These are phyloP conservation scores for Euproctis similis DNA, from an alignment of 2,888 invertebrate species.

Conservation along the genomic window DNA sequence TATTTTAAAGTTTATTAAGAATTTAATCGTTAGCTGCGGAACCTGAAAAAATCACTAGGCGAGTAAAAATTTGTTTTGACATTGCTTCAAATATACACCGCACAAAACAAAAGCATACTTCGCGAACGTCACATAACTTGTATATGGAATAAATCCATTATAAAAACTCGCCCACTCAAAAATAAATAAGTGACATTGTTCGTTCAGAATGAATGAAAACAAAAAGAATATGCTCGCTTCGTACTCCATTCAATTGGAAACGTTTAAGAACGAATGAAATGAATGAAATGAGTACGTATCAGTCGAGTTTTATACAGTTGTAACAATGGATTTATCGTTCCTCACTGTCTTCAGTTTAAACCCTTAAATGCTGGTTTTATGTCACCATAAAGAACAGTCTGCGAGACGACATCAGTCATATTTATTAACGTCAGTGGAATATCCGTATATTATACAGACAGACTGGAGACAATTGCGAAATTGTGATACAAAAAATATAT, in stretches of 20 bases:
- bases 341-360: slow-evolving; percentile 22
- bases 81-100: too few species aligned
- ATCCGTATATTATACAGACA: too few species aligned
- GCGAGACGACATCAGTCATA: too few species aligned
- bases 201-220: slow-evolving; percentile 12
- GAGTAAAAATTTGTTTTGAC: too few species aligned
- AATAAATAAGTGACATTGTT: slow-evolving; percentile 13
- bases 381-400: slow-evolving; percentile 14
- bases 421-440: too few species aligned
- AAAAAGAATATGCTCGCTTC: slow-evolving; percentile 23
- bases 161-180: slow-evolving; percentile 9
- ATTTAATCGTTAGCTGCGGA: too few species aligned
- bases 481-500: too few species aligned
- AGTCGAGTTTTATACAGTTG: slow-evolving; percentile 23
- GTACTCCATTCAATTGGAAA: slow-evolving; percentile 26
- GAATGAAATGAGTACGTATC: slow-evolving; percentile 20
- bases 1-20: too few species aligned
- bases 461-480: too few species aligned
- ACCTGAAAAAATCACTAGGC: too few species aligned
- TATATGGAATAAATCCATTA: not conserved
- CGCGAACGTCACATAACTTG: slow-evolving; percentile 1
- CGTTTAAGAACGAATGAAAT: slow-evolving; percentile 26
- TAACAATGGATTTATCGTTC: slow-evolving; percentile 25
- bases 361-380: slow-evolving; percentile 22
- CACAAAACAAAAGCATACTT: slow-evolving; percentile 1